Percentiles rank a stretch among this genome's conserved stretches.
These are phyloP conservation scores for Exaiptasia diaphana DNA, from an alignment of 64 coral and sea anemone species.

Conservation along the genomic window DNA sequence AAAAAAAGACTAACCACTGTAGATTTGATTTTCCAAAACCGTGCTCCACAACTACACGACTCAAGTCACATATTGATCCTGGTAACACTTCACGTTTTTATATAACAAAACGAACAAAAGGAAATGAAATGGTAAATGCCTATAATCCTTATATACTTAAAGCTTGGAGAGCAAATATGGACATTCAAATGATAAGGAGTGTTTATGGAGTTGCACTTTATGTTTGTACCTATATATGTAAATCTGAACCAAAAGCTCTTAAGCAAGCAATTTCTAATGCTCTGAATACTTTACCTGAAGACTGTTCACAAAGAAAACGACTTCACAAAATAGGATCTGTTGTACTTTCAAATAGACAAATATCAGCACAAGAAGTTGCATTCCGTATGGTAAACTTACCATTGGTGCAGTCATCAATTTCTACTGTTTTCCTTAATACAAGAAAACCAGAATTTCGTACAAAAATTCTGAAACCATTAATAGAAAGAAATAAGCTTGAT, in stretches of 20 bases:
- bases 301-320: constrained; percentile 6
- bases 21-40: constrained; percentile 51
- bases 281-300: background rate
- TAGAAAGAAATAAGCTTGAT: constrained; percentile 3
- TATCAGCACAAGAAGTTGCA: constrained; percentile 26
- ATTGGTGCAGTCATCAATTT: background rate
- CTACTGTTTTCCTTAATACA: constrained; percentile 10
- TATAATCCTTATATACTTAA: constrained; percentile 27
- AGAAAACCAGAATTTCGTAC: background rate
- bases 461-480: constrained; percentile 17
- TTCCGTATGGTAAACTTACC: constrained; percentile 23
- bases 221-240: constrained; percentile 42
- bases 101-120: constrained; percentile 20
- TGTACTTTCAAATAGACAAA: constrained; percentile 2
- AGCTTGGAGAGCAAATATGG: constrained; percentile 49
- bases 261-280: constrained; percentile 15
- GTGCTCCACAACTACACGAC: background rate
- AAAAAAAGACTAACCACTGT: constrained; percentile 4
- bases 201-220: constrained; percentile 46
- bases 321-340: constrained; percentile 11
- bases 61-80: constrained; percentile 19
- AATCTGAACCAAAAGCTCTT: constrained; percentile 30
- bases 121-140: constrained; percentile 3
- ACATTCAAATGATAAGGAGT: constrained; percentile 40
- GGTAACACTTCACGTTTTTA: constrained; percentile 41